phyloP scores from a whole-genome alignment of 2,888 invertebrate genomes.

The Nasonovia ribisnigri region DNA sequence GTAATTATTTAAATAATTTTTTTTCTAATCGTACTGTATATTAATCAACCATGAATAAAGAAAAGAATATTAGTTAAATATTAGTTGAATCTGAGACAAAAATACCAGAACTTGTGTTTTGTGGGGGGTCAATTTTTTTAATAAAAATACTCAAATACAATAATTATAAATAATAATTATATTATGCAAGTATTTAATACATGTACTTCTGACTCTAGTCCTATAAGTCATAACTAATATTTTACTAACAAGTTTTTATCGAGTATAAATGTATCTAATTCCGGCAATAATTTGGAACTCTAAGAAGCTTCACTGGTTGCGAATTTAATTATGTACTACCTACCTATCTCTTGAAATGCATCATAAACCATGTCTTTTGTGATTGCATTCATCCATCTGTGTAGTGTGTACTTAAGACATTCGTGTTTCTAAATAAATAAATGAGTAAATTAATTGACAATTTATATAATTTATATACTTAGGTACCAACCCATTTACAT shows the following conservation, averaged over 20 bases:
- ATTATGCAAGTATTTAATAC: no score
- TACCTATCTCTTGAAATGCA: background rate
- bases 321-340: slow-evolving; percentile 14
- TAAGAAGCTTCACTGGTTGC: background rate
- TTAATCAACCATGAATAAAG: background rate
- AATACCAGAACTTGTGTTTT: background rate
- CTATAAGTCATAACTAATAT: background rate
- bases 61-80: background rate
- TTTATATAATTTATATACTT: background rate
- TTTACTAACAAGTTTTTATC: background rate
- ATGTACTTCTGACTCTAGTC: no score
- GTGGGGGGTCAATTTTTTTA: no score
- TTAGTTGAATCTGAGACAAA: background rate
- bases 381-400: background rate
- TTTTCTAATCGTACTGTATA: background rate
- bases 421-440: background rate
- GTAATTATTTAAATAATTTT: background rate
- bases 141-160: no score
- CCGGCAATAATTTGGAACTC: background rate
- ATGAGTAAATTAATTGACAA: background rate
- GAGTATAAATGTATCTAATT: background rate
- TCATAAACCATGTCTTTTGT: background rate
- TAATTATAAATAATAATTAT: no score
- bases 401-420: background rate
- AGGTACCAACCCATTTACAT: background rate